phyloP scores from a whole-genome alignment of 2,797 vertebrate genomes.

The Setipinna tenuifilis region DNA sequence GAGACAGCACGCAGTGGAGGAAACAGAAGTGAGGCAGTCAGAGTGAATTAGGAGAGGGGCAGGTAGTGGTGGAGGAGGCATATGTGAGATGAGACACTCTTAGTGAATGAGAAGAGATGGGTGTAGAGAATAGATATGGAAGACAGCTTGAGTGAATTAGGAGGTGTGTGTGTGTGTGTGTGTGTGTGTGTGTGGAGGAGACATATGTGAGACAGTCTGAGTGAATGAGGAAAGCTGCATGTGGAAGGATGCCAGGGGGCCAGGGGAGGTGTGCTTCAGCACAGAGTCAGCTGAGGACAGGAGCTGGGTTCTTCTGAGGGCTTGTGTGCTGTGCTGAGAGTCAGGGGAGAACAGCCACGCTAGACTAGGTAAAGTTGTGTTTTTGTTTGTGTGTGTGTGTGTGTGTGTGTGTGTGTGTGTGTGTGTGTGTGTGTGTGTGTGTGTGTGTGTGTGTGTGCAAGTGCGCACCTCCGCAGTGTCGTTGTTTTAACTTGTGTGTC shows the following conservation, averaged over 20 bases:
- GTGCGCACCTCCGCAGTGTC: constrained; percentile 52
- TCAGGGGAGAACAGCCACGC: too few relatives aligned
- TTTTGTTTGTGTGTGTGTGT: neutral
- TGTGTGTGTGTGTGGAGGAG: neutral
- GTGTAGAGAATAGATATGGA: neutral
- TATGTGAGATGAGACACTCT: neutral
- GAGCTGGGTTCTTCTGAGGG: neutral
- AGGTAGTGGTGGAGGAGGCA: neutral
- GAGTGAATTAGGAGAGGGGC: too few relatives aligned
- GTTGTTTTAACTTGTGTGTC: constrained; percentile 28
- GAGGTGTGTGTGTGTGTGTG: too few relatives aligned
- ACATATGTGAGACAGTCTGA: neutral
- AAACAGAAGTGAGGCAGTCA: too few relatives aligned
- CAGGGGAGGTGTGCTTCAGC: too few relatives aligned
- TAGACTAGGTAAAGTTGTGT: too few relatives aligned
- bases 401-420: constrained; percentile 17
- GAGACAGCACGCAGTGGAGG: too few relatives aligned
- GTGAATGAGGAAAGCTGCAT: neutral
- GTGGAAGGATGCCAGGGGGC: too few relatives aligned
- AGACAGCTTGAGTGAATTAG: too few relatives aligned
- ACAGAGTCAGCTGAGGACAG: neutral
- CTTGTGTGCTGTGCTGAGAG: too few relatives aligned
- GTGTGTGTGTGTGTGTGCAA: constrained; percentile 37
- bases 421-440: constrained; percentile 36
- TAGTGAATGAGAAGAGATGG: neutral